Evolutionary conservation across 2,888 invertebrate genomes (phyloP), one percentile per base, ranked within the genome.

Genomic region (Lymantria monacha): DNA sequence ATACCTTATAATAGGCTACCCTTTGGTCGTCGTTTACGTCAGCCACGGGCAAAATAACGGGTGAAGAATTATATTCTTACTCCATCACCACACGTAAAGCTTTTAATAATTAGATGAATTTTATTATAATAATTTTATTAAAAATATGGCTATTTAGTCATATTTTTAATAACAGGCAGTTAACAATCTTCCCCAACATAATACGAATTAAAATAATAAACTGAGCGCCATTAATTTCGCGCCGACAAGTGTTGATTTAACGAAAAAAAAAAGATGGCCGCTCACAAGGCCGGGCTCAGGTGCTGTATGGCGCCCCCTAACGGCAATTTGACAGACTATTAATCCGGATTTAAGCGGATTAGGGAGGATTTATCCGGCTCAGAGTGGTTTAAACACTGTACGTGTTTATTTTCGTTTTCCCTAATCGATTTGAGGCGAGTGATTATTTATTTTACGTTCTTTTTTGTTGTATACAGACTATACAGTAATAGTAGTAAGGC

Each of bases 291-390:
- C 61, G 69, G 80, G 57, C 82, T 72, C 89, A 89, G 89, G 89
- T 88, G 89, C 56, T 66, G 59, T 55, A 44, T 46, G 59, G 75
- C 79, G 70, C 76, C 86, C 87, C 85, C 86, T 63, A 64, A 75
- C 80, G 81, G 69, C 83, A 80, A 87, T 87, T 87, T 88, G 88
- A 88, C 88, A 87, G 88, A 90, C 90, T 83, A 90, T 90, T 90
- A 88, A 89, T 90, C 80, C 88, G 85, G 87, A 85, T 88, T 85
- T 83, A 79, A 79, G 69, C 61, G 83, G 85, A 83, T 87, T 80
- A 77, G 73, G 74, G 70, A 64, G 80, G 83, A 78, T 83, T 80
- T 76, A 78, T 70, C 76, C 76, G 70, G 79, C 70, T 75, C 40
- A 63, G 76, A 84, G 79, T 80, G 81, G 82, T 79, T 81, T 77